phyloP scores from a whole-genome alignment of 2,888 invertebrate species.

The Ommatoiulus sabulosus region DNA sequence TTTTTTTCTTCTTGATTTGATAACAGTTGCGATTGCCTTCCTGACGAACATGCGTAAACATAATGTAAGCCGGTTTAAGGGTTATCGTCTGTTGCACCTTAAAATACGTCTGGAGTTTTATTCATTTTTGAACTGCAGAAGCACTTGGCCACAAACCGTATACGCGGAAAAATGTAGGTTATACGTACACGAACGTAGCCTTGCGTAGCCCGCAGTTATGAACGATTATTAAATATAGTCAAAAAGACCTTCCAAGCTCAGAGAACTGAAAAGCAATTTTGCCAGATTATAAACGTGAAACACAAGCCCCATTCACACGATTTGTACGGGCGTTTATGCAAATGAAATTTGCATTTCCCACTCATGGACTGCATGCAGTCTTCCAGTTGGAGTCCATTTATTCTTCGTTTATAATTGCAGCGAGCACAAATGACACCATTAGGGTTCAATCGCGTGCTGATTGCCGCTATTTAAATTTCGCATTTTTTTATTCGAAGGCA shows the following conservation, averaged over 20 bases:
- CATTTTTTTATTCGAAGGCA: neutral
- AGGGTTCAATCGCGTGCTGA: neutral
- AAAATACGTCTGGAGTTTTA: neutral
- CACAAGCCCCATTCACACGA: slow-evolving; percentile 17
- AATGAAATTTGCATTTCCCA: neutral
- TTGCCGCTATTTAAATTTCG: neutral
- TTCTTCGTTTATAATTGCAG: neutral
- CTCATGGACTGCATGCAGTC: neutral
- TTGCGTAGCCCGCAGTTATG: neutral
- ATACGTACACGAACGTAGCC: neutral
- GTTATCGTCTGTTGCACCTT: neutral
- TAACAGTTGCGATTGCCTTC: neutral
- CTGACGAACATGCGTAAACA: neutral
- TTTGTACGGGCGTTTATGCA: neutral
- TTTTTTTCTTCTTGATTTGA: neutral
- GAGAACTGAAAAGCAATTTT: slow-evolving; percentile 11
- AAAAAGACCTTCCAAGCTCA: neutral
- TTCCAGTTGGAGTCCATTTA: neutral
- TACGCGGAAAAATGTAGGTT: neutral
- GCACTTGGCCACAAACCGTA: neutral
- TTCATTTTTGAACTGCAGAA: neutral
- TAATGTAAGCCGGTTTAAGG: neutral
- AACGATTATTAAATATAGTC: neutral
- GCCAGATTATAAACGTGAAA: neutral
- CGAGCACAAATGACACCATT: neutral